Evolutionary conservation across 2,113 vertebrate species (phyloP).

Genomic region (Tautogolabrus adspersus): DNA sequence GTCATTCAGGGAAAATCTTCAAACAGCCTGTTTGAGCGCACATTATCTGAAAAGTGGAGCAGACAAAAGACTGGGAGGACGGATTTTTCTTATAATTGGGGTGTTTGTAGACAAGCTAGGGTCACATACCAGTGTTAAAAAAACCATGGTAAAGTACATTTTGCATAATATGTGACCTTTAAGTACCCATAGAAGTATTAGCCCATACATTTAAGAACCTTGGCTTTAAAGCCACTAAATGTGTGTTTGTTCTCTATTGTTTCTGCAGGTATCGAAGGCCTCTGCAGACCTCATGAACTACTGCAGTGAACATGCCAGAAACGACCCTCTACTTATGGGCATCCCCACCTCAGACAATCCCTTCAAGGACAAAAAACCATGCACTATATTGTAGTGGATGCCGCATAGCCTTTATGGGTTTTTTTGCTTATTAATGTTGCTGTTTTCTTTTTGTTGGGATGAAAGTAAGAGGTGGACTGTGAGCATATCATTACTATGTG

Average conservation of each 20-base stretch:
- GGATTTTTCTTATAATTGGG: too few relatives aligned
- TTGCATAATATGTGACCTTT: too few relatives aligned
- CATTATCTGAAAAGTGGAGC: too few relatives aligned
- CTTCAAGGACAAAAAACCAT: constrained; percentile 98
- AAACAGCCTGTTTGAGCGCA: too few relatives aligned
- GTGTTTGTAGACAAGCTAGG: too few relatives aligned
- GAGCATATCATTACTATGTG: constrained; percentile 45
- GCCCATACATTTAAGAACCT: too few relatives aligned
- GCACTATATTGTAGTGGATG: constrained; percentile 90
- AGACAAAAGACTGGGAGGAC: too few relatives aligned
- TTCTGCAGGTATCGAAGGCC: constrained; percentile 94
- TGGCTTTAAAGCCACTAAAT: background rate
- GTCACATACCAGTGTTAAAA: too few relatives aligned
- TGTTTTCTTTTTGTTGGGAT: constrained; percentile 58
- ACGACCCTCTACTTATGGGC: constrained; percentile 92
- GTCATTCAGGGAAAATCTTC: too few relatives aligned
- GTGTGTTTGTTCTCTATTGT: background rate
- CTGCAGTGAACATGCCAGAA: constrained; percentile 91
- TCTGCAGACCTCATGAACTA: constrained; percentile 97
- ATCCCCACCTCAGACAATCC: constrained; percentile 97
- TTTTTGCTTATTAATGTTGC: constrained; percentile 71
- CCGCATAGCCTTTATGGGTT: constrained; percentile 52
- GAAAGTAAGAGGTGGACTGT: constrained; percentile 44
- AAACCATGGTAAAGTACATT: too few relatives aligned
- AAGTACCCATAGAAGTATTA: too few relatives aligned